Evolutionary conservation across 1,140 invertebrate genomes (phyloP), one percentile per base, ranked within the genome.

Genomic region (Drosophila sproati): DNA sequence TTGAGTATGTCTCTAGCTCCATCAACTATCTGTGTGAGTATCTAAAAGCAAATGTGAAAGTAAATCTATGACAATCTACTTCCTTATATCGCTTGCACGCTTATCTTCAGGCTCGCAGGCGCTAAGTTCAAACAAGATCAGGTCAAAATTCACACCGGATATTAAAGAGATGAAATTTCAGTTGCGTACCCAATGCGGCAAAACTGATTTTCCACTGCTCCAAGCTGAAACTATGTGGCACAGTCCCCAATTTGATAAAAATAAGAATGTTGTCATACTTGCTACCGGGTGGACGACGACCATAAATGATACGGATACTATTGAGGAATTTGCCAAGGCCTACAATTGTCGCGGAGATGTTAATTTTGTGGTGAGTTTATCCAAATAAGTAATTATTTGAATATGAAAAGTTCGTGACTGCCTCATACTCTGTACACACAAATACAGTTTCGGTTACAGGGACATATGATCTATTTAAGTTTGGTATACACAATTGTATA

Each of bases 211-310:
- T 28, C 78, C 88, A 0, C 31, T 92, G 0, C 50, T 91, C 5
- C 54, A 76, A 3, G 70, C 91, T 0, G 70, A 85, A 51, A 48
- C 41, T 2, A 80, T 92, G 73, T 92, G 90, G 91, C 31, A 29
- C 3, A 89, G 87, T 47, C 72, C 77, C 2, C 35, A 69, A 2
- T 92, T 92, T 2, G 82, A 92, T 80, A 37, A 66, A 4, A 77
- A 32, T 5, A 92, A 92, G 52, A 78, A 80, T 34, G 85, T 92
- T 1, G 90, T 92, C 50, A 88, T 92, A 5, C 57, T 92, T 57
- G 90, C 88, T 20, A 90, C 91, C 5, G 91, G 91, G 2, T 92
- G 91, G 91, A 92, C 87, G 4, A 91, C 88, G 3, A 89, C 70
- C 1, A 67, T 92, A 2, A 92, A 92, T 59, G 88, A 80, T 0